Conservation (phyloP, 2,797 vertebrate genomes). For the Crocidura indochinensis region DNA sequence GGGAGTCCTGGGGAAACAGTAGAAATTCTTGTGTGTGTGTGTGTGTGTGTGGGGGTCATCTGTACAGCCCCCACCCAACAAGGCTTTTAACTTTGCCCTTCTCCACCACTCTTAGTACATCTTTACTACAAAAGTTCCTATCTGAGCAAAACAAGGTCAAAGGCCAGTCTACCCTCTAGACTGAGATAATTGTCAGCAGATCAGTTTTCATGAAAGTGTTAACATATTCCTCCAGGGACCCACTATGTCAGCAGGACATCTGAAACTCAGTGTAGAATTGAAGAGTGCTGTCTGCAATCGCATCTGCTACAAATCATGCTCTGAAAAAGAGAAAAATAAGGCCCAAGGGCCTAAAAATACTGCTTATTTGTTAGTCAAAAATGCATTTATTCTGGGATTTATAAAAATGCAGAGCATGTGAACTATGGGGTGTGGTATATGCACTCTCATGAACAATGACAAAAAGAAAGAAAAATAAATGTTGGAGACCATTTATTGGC, state of each 20-base stretch:
- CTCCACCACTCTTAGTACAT: neutral
- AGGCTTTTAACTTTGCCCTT: neutral
- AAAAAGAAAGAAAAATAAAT: conserved; percentile 63
- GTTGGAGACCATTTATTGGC: conserved; percentile 43
- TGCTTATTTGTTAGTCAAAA: conserved; percentile 72
- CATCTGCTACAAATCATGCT: conserved; percentile 74
- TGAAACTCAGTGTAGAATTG: conserved; percentile 5
- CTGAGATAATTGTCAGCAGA: neutral
- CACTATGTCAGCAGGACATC: conserved; percentile 15
- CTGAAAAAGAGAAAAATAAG: conserved; percentile 69
- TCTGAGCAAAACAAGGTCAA: neutral
- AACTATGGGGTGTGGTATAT: conserved; percentile 72
- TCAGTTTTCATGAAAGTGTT: conserved; percentile 33
- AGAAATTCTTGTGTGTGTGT: neutral
- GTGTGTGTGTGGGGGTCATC: too few relatives aligned
- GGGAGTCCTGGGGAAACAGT: neutral
- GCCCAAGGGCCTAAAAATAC: conserved; percentile 72
- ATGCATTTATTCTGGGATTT: conserved; percentile 79
- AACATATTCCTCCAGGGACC: conserved; percentile 17
- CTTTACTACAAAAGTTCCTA: neutral
- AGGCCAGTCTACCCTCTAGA: neutral
- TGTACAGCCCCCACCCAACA: neutral
- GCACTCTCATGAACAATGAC: conserved; percentile 18
- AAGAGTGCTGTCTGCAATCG: neutral
- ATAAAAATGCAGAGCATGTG: conserved; percentile 79